A percentile compares a stretch with the other conserved stretches of the same genome.
These are phyloP conservation scores for Myripristis murdjan DNA, from an alignment of 2,797 vertebrate genomes.

Conservation along the genomic window DNA sequence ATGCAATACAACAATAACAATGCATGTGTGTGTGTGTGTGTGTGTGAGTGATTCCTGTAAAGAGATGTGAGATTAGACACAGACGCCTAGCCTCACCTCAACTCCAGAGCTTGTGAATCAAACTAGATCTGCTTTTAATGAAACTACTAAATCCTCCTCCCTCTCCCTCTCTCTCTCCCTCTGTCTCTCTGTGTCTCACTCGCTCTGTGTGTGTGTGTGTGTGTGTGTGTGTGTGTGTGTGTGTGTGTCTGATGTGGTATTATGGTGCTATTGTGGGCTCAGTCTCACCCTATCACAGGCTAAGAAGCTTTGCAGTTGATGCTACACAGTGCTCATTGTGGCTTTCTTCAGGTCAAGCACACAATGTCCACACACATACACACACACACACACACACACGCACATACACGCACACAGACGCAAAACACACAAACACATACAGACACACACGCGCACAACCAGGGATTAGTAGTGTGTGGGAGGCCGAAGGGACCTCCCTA, in stretches of 20 bases:
- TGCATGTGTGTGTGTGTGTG: conserved; percentile 25
- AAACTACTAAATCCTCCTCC: conserved; percentile 74
- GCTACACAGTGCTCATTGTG: conserved; percentile 73
- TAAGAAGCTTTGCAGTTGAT: conserved; percentile 80
- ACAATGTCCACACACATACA: conserved; percentile 63
- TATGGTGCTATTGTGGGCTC: conserved; percentile 81
- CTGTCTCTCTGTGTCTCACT: conserved; percentile 20
- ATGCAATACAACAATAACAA: too few species aligned
- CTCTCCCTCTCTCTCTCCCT: conserved; percentile 15
- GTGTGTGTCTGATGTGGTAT: conserved; percentile 79
- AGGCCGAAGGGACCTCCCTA: conserved; percentile 77
- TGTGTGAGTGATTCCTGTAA: conserved; percentile 57
- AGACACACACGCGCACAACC: conserved; percentile 46
- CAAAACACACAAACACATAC: conserved; percentile 13
- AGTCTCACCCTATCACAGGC: conserved; percentile 76
- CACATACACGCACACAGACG: conserved; percentile 14
- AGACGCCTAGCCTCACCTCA: conserved; percentile 63
- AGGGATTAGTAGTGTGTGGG: conserved; percentile 74
- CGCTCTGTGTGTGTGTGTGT: conserved; percentile 30
- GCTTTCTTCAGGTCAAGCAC: conserved; percentile 73
- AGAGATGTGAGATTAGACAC: conserved; percentile 73
- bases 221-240: conserved; percentile 23
- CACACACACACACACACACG: conserved; percentile 15
- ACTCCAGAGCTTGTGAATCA: conserved; percentile 65
- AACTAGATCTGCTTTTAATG: conserved; percentile 82